Base-by-base conservation (phyloP, 2,888 invertebrate genomes). In the Oscheius onirici region DNA sequence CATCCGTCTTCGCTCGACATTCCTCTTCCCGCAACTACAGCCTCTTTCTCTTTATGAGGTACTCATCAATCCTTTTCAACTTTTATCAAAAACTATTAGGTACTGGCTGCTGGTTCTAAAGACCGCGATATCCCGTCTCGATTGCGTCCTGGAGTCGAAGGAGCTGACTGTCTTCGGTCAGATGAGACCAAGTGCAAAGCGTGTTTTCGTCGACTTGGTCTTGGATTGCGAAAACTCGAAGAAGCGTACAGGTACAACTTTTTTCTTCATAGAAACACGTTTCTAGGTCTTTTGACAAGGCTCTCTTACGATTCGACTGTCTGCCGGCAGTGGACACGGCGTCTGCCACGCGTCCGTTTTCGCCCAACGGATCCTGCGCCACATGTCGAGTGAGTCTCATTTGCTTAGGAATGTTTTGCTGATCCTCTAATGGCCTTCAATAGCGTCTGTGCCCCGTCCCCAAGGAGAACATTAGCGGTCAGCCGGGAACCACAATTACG, bases 291-390 rank as follows among this genome's bases (percentile, higher is more conserved):
- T 79, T 79, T 34, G 77, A 79, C 61, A 58, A 52, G 20, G 76
- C 77, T 26, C 71, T 79, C 17, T 72, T 72, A 2, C 75, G 81
- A 26, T 82, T 86, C 75, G 86, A 86, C 75, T 86, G 86, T 74
- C 69, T 83, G 28, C 78, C 81, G 44, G 85, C 84, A 13, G 74
- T 82, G 11, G 83, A 86, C 68, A 82, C 84, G 20, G 77, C 81
- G 17, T 76, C 83, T 61, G 85, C 86, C 26, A 86, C 86, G 43
- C 73, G 86, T 69, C 86, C 86, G 28, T 86, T 87, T 72, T 86
- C 86, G 17, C 86, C 86, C 28, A 86, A 86, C 71, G 85, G 84
- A 8, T 85, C 86, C 11, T 86, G 86, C 71, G 66, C 74, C 26
- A 80, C 83, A 63, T 86, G 86, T 79, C 83, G 83, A 75, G 86